Percentiles rank a stretch among this genome's conserved stretches.
phyloP scores from a whole-genome alignment of 2,113 vertebrate genomes.

The Entomyzon cyanotis region DNA sequence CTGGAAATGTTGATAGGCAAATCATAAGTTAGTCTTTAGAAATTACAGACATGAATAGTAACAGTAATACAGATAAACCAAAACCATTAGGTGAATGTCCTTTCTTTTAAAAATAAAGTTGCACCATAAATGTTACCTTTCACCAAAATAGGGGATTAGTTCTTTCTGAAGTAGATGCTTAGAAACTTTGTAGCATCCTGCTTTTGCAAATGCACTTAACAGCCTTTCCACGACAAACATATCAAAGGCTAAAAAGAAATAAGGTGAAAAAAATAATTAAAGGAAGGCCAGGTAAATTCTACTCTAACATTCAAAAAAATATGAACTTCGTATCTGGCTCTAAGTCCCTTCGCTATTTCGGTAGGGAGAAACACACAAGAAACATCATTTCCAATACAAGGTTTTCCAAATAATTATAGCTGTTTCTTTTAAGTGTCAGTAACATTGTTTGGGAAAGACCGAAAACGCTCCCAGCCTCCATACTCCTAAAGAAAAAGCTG shows the following conservation, averaged over 20 bases:
- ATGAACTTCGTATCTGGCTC: not conserved
- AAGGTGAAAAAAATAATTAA: not conserved
- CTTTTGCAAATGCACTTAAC: not conserved
- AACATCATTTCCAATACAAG: not conserved
- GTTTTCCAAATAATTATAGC: not conserved
- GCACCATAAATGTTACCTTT: not conserved
- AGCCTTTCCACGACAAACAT: not conserved
- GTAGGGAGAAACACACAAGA: not conserved
- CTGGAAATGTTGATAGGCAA: not conserved
- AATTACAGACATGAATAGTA: not conserved
- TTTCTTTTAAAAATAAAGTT: not conserved
- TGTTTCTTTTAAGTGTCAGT: not conserved
- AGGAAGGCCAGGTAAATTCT: not conserved
- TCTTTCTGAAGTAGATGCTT: not conserved
- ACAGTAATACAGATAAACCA: accelerated
- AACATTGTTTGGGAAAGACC: not conserved
- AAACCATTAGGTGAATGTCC: not conserved
- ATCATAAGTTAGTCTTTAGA: not conserved
- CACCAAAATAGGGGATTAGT: not conserved
- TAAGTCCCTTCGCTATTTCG: not conserved
- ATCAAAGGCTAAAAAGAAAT: not conserved
- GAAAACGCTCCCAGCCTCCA: not conserved
- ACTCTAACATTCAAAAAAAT: not conserved
- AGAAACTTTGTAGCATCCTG: not conserved
- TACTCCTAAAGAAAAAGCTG: not conserved